phyloP scores from a whole-genome alignment of 2,797 vertebrate species.

The Acipenser ruthenus region DNA sequence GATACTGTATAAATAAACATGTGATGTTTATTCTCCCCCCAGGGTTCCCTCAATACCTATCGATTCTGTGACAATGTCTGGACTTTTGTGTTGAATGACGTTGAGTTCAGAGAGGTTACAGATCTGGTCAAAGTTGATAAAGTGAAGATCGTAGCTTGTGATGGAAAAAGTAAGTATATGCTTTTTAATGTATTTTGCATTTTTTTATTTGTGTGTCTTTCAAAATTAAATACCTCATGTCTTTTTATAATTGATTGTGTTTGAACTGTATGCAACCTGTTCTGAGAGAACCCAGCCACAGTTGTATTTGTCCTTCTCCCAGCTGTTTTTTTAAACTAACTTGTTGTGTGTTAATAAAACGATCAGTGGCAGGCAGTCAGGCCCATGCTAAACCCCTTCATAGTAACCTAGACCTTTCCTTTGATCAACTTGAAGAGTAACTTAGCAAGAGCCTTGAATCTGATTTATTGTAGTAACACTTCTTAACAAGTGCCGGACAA shows the following conservation, averaged over 20 bases:
- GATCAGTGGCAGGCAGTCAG: too few relatives aligned
- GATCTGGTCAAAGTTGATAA: slow-evolving; percentile 97
- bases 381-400: too few relatives aligned
- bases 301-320: neutral
- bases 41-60: slow-evolving; percentile 97
- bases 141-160: slow-evolving; percentile 96
- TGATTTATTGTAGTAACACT: too few relatives aligned
- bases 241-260: neutral
- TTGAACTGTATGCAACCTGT: neutral
- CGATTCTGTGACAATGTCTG: slow-evolving; percentile 97
- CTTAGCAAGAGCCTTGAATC: too few relatives aligned
- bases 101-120: slow-evolving; percentile 95
- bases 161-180: slow-evolving; percentile 88
- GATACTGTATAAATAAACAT: neutral
- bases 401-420: too few relatives aligned
- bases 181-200: slow-evolving; percentile 16
- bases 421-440: too few relatives aligned
- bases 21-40: slow-evolving; percentile 20
- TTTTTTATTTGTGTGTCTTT: slow-evolving; percentile 2
- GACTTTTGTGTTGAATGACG: slow-evolving; percentile 96
- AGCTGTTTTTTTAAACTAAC: neutral
- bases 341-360: neutral
- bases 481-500: too few relatives aligned
- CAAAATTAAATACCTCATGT: neutral
- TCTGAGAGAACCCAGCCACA: neutral